Evolutionary conservation across 2,888 invertebrate species (phyloP).

Genomic region (Formica aserva): DNA sequence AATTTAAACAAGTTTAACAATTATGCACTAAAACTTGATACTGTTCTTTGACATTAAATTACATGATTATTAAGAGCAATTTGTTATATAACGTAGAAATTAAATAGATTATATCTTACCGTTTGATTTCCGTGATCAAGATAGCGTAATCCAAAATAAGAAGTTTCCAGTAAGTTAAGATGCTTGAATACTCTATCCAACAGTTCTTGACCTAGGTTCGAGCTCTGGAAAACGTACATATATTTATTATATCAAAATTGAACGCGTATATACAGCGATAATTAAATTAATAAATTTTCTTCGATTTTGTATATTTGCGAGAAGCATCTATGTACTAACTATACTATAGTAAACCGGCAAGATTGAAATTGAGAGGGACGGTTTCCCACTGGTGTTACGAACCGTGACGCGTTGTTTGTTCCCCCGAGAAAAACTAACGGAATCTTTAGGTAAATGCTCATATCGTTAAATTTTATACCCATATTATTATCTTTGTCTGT

Average conservation of each 20-base stretch:
- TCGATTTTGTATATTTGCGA: neutral
- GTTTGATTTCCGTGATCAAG: slow-evolving; percentile 97
- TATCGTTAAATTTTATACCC: slow-evolving; percentile 42
- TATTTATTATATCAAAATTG: neutral
- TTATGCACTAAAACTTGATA: neutral
- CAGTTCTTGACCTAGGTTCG: slow-evolving; percentile 95
- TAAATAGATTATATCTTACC: slow-evolving; percentile 88
- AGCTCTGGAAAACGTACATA: slow-evolving; percentile 90
- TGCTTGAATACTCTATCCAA: slow-evolving; percentile 97
- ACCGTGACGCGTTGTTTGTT: slow-evolving; percentile 77
- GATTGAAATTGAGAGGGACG: slow-evolving; percentile 76
- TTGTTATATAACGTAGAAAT: neutral
- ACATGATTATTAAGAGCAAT: neutral
- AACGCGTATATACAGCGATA: neutral
- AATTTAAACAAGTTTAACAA: neutral
- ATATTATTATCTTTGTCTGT: slow-evolving; percentile 53
- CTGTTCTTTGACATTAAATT: neutral
- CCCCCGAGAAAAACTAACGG: slow-evolving; percentile 63
- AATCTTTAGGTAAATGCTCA: slow-evolving; percentile 53
- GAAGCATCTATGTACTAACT: neutral
- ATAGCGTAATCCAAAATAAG: slow-evolving; percentile 97
- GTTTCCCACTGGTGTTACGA: slow-evolving; percentile 79
- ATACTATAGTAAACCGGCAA: slow-evolving; percentile 41
- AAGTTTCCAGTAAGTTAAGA: slow-evolving; percentile 97
- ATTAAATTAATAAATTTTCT: slow-evolving; percentile 30